Evolutionary conservation across 2,113 vertebrate genomes (phyloP).

Genomic region (Anarrhichthys ocellatus): DNA sequence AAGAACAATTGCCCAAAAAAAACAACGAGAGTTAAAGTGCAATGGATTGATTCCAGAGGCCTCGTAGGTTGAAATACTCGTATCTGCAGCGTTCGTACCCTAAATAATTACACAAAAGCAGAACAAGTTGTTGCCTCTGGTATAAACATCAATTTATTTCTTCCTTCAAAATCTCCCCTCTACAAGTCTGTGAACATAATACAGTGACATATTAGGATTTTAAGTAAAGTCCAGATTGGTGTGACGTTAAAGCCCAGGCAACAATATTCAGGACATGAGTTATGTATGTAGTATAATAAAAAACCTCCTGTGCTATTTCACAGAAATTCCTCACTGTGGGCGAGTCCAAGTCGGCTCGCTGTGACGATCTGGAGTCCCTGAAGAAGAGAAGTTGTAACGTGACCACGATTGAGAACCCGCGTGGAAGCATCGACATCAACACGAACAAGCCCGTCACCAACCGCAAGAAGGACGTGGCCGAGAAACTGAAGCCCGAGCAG

Average conservation of each 20-base stretch:
- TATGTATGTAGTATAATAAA: not conserved
- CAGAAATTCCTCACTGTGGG: slow-evolving; percentile 90
- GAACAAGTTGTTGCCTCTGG: not conserved
- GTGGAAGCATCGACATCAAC: slow-evolving; percentile 79
- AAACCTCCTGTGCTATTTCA: not conserved
- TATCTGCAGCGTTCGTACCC: not conserved
- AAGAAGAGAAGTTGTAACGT: slow-evolving; percentile 86
- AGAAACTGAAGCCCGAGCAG: slow-evolving; percentile 88
- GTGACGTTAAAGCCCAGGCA: not conserved
- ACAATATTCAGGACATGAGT: not conserved
- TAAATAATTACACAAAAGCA: not conserved
- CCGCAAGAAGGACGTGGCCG: slow-evolving; percentile 85
- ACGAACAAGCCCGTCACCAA: slow-evolving; percentile 89
- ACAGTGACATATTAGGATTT: not conserved
- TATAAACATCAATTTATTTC: not conserved
- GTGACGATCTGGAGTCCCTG: slow-evolving; percentile 91
- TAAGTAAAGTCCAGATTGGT: not conserved
- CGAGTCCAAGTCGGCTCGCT: slow-evolving; percentile 93
- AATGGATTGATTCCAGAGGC: not conserved
- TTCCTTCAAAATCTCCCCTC: not conserved
- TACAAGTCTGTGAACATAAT: not conserved
- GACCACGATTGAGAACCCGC: slow-evolving; percentile 90
- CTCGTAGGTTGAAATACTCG: not conserved
- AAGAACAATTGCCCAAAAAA: not conserved
- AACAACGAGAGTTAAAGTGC: not conserved